Percentiles rank a stretch among this genome's conserved stretches.
phyloP scores from a whole-genome alignment of 2,113 vertebrate genomes.

The Ophthalmolycus amberensis region DNA sequence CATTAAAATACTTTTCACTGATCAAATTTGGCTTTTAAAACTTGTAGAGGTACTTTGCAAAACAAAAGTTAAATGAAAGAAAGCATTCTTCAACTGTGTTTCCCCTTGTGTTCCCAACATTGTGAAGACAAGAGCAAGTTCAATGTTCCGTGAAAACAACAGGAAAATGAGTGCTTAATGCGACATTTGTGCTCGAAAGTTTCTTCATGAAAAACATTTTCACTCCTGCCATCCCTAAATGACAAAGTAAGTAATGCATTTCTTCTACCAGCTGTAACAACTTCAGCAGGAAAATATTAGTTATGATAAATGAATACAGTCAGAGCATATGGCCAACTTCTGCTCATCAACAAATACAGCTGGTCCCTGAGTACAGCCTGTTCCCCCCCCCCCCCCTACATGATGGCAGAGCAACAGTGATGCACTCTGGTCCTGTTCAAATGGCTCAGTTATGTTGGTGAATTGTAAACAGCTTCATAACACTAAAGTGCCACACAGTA shows the following conservation, averaged over 20 bases:
- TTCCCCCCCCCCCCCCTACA: not conserved
- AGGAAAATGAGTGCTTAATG: not conserved
- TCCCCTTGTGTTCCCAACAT: not conserved
- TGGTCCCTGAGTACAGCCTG: not conserved
- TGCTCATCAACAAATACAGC: conserved; percentile 18
- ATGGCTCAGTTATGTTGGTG: not conserved
- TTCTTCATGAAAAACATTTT: not conserved
- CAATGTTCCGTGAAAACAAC: not conserved
- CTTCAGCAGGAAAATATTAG: not conserved
- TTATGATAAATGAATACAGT: not conserved
- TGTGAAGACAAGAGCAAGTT: not conserved
- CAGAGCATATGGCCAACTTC: not conserved
- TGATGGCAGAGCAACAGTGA: not conserved
- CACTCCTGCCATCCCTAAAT: not conserved
- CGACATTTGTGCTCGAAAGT: not conserved
- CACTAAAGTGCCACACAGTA: not conserved
- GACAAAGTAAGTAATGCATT: not conserved
- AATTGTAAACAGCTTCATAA: conserved; percentile 15
- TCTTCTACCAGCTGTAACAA: not conserved
- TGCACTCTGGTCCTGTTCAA: not conserved
- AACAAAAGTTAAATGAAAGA: not conserved
- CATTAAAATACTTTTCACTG: not conserved
- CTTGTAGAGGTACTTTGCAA: not conserved
- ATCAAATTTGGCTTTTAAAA: not conserved
- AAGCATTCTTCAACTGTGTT: not conserved